Conservation (phyloP, 2,888 invertebrate genomes). For the Notodonta ziczac region DNA sequence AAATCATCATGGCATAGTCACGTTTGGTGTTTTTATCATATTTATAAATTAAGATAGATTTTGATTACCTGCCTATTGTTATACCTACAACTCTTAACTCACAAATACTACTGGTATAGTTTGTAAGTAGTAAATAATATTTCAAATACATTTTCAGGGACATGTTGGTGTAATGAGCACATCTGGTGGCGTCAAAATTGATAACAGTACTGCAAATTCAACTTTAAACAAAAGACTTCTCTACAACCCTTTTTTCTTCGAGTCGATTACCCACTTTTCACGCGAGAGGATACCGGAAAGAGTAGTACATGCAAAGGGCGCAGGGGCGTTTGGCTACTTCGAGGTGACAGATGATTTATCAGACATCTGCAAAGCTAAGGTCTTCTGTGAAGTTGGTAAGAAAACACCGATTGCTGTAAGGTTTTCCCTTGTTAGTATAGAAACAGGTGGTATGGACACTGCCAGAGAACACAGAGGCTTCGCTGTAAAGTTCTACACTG, state of each 20-base stretch:
- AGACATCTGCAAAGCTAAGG: slow-evolving; percentile 88
- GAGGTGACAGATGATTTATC: slow-evolving; percentile 92
- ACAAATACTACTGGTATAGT: background rate
- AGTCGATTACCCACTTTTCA: slow-evolving; percentile 90
- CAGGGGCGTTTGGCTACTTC: slow-evolving; percentile 92
- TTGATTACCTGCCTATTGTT: too few species aligned
- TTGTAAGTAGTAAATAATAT: background rate
- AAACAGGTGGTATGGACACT: slow-evolving; percentile 93
- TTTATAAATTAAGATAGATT: too few species aligned
- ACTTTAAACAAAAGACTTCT: slow-evolving; percentile 91
- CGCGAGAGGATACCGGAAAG: slow-evolving; percentile 95
- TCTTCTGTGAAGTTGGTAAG: slow-evolving; percentile 90
- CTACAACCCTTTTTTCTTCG: slow-evolving; percentile 90
- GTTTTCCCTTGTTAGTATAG: slow-evolving; percentile 92
- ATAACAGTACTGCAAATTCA: slow-evolving; percentile 85
- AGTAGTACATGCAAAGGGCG: slow-evolving; percentile 96
- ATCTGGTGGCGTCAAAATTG: slow-evolving; percentile 90
- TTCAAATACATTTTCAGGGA: slow-evolving; percentile 53
- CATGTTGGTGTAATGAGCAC: slow-evolving; percentile 86
- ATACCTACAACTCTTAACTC: too few species aligned
- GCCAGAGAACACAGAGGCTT: slow-evolving; percentile 94
- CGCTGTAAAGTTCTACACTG: slow-evolving; percentile 94
- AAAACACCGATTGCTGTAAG: slow-evolving; percentile 89
- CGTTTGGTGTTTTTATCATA: too few species aligned
- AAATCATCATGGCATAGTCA: too few species aligned